These are phyloP conservation scores for Onychostruthus taczanowskii DNA, from an alignment of 2,113 vertebrate genomes.

Conservation along the genomic window DNA sequence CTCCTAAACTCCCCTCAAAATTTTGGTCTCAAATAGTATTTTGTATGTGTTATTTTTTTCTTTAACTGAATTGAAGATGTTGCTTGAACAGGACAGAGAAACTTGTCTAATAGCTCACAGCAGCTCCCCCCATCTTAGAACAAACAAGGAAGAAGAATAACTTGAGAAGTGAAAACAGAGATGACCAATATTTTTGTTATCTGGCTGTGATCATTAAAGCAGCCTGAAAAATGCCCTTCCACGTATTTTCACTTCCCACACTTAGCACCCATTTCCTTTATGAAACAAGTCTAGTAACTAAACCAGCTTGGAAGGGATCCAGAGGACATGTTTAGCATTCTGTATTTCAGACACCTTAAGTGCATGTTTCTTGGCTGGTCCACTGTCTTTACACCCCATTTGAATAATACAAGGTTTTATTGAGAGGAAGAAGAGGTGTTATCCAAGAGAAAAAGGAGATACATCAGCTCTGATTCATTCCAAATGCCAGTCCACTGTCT, in stretches of 20 bases:
- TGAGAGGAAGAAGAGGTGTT: neutral
- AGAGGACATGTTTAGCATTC: neutral
- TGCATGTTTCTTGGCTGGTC: neutral
- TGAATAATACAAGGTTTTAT: conserved; percentile 26
- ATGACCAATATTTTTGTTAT: neutral
- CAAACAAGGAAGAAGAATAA: neutral
- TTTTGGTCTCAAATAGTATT: neutral
- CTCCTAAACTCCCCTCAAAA: neutral
- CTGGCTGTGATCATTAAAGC: neutral
- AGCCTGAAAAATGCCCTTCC: neutral
- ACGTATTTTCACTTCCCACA: neutral
- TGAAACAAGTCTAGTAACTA: neutral
- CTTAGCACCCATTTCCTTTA: conserved; percentile 21
- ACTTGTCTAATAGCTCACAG: neutral
- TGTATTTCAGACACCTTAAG: conserved; percentile 18
- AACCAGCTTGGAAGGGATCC: conserved; percentile 1
- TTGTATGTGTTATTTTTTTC: neutral
- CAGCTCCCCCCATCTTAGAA: neutral
- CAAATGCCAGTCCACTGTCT: neutral
- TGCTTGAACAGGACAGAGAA: neutral
- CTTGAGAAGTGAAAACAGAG: neutral
- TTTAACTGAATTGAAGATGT: neutral
- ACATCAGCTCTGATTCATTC: neutral
- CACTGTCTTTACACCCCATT: neutral
- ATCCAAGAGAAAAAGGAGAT: neutral